Evolutionary conservation across 1,140 invertebrate species (phyloP).

Genomic region (Aleiodes sp.): DNA sequence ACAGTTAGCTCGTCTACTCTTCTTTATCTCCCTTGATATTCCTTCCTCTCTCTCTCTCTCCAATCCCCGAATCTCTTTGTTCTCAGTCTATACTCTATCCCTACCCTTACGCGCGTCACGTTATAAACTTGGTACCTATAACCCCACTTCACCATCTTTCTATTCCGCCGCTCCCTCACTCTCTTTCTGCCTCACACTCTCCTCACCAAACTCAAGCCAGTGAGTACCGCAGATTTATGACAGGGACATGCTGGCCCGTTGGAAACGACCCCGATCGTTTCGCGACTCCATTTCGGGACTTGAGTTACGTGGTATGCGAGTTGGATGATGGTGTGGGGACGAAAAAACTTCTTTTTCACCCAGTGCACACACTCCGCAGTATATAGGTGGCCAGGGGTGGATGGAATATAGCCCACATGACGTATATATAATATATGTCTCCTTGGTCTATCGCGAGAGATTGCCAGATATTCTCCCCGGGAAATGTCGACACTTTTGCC

Average conservation of each 20-base stretch:
- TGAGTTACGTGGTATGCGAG: conserved; percentile 10
- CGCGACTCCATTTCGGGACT: conserved; percentile 44
- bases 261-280: conserved; percentile 49
- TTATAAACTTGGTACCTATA: conserved; percentile 50
- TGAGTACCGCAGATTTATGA: conserved; percentile 56
- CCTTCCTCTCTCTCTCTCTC: background rate
- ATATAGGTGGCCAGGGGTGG: background rate
- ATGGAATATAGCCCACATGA: conserved; percentile 2
- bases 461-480: conserved; percentile 21
- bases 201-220: conserved; percentile 37
- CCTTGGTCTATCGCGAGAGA: conserved; percentile 17
- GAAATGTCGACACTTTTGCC: conserved; percentile 25
- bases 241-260: conserved; percentile 48
- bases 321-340: background rate
- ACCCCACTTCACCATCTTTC: background rate
- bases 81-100: background rate
- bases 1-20: conserved; percentile 33
- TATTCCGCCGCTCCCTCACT: background rate
- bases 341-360: background rate
- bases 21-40: conserved; percentile 36
- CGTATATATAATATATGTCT: conserved; percentile 15
- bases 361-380: background rate
- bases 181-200: too few relatives aligned
- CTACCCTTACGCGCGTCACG: conserved; percentile 40
- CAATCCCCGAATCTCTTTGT: background rate